phyloP scores from a whole-genome alignment of 92 coral and sea anemone species.

The Epizoanthus fatuus region DNA sequence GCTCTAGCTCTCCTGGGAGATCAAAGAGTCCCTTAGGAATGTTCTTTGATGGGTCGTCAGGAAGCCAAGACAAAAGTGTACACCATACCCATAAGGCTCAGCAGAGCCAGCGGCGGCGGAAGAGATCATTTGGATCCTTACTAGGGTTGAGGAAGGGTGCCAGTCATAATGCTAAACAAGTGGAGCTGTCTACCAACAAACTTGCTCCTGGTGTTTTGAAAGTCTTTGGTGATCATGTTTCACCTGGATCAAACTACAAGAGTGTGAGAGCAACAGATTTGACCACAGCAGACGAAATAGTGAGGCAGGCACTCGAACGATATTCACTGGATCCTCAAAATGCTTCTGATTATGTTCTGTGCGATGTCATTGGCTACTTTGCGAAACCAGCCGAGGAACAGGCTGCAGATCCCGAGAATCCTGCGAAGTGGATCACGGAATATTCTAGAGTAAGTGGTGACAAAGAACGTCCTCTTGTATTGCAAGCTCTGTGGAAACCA shows the following conservation, averaged over 20 bases:
- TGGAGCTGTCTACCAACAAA: constrained; percentile 93
- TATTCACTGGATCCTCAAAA: constrained; percentile 79
- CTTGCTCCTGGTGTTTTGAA: constrained; percentile 97
- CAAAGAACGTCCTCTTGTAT: constrained; percentile 91
- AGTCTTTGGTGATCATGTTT: constrained; percentile 96
- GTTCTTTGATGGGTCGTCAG: constrained; percentile 82
- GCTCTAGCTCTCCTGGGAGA: constrained; percentile 65
- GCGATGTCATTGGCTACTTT: constrained; percentile 97
- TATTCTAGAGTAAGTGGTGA: constrained; percentile 95
- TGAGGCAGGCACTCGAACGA: constrained; percentile 91
- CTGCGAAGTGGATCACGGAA: constrained; percentile 92
- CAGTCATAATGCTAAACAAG: constrained; percentile 56
- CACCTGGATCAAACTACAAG: constrained; percentile 96
- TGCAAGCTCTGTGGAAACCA: constrained; percentile 98
- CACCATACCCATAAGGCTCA: constrained; percentile 77
- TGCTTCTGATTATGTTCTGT: constrained; percentile 88
- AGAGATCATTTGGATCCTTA: constrained; percentile 86
- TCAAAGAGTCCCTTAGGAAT: constrained; percentile 69
- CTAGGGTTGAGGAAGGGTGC: constrained; percentile 74
- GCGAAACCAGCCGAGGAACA: constrained; percentile 49
- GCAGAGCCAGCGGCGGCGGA: constrained; percentile 76
- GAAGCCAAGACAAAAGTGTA: constrained; percentile 72
- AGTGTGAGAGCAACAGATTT: constrained; percentile 94
- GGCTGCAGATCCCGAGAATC: constrained; percentile 43
- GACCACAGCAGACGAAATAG: constrained; percentile 92